Evolutionary conservation across 2,797 vertebrate genomes (phyloP).

Genomic region (Falco rusticolus): DNA sequence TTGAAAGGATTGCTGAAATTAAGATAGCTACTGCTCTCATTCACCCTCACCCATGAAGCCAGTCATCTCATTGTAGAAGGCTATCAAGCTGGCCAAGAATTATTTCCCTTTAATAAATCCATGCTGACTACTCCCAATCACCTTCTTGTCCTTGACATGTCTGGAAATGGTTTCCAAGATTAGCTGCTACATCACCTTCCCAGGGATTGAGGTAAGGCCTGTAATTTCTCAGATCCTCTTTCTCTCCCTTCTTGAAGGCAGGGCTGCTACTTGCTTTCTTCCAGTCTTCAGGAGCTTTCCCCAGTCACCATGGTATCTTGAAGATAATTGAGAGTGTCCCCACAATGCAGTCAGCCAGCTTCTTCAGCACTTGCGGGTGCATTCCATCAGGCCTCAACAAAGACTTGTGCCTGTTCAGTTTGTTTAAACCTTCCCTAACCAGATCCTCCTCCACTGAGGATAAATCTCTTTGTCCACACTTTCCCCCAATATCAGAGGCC

Average conservation of each 20-base stretch:
- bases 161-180: not conserved
- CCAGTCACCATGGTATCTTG: not conserved
- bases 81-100: not conserved
- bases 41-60: not conserved
- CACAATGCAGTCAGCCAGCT: not conserved
- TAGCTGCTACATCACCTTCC: not conserved
- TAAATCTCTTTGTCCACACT: not conserved
- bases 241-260: not conserved
- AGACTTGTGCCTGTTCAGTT: not conserved
- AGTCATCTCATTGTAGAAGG: not conserved
- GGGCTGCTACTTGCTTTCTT: not conserved
- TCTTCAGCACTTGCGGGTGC: not conserved
- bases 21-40: not conserved
- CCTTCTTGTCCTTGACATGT: no score
- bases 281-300: not conserved
- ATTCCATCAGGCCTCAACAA: not conserved
- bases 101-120: not conserved
- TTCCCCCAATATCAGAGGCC: not conserved
- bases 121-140: not conserved
- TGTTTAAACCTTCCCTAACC: rapidly evolving
- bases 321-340: not conserved
- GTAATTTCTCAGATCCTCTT: not conserved
- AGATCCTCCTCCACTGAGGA: not conserved
- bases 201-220: not conserved
- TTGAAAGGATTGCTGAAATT: not conserved